phyloP scores from a whole-genome alignment of 2,113 vertebrate genomes.

The Oncorhynchus gorbuscha region DNA sequence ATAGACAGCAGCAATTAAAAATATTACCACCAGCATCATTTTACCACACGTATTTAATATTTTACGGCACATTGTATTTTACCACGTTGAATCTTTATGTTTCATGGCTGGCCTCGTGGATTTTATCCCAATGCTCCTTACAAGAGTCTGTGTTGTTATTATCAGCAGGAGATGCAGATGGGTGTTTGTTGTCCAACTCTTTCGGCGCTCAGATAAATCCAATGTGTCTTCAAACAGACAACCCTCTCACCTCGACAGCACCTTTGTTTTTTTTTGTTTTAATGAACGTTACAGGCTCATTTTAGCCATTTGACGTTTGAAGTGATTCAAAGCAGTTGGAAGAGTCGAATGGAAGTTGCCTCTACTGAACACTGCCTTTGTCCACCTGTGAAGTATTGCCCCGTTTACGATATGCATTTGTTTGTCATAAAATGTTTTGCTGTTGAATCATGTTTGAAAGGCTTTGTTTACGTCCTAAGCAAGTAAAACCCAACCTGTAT shows the following conservation, averaged over 20 bases:
- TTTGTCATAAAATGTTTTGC: slow-evolving; percentile 16
- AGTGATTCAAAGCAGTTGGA: too few relatives aligned
- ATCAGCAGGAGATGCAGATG: slow-evolving; percentile 7
- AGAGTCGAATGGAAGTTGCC: too few relatives aligned
- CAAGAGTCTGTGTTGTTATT: slow-evolving; percentile 18
- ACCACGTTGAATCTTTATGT: slow-evolving; percentile 74
- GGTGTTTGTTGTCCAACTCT: slow-evolving; percentile 10
- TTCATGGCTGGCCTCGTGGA: slow-evolving; percentile 66
- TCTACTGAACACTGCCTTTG: too few relatives aligned
- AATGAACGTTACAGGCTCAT: too few relatives aligned
- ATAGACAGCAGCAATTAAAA: slow-evolving; percentile 79
- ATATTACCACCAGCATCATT: slow-evolving; percentile 79
- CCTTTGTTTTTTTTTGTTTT: too few relatives aligned
- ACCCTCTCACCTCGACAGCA: too few relatives aligned
- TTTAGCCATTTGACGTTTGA: too few relatives aligned
- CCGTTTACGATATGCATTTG: slow-evolving; percentile 1
- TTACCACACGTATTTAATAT: slow-evolving; percentile 77
- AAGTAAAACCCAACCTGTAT: slow-evolving; percentile 66
- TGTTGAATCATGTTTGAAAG: slow-evolving; percentile 54
- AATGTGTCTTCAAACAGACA: too few relatives aligned
- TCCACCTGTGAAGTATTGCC: not conserved
- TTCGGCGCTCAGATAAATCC: slow-evolving; percentile 3
- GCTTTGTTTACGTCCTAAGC: slow-evolving; percentile 53
- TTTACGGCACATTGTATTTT: slow-evolving; percentile 79
- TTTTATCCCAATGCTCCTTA: slow-evolving; percentile 51